A percentile compares a stretch with the other conserved stretches of the same genome.
These are phyloP conservation scores for Sylvicola cinctus DNA, from an alignment of 2,888 invertebrate genomes.

Conservation along the genomic window DNA sequence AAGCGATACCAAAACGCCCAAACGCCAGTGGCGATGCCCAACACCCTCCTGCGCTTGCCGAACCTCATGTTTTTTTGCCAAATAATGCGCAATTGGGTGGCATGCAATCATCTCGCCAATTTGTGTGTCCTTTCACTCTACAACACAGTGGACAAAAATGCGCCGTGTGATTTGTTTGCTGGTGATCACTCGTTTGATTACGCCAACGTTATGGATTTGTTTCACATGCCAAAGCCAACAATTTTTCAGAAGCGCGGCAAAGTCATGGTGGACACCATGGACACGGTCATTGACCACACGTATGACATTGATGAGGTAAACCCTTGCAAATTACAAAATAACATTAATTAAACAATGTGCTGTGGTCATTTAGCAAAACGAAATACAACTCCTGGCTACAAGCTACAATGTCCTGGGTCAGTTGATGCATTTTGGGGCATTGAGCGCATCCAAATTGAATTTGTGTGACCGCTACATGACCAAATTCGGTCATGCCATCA, in stretches of 20 bases:
- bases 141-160: slow-evolving; percentile 25
- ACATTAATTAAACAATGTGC: too few species aligned
- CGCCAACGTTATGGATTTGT: neutral
- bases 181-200: slow-evolving; percentile 14
- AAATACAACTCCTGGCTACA: too few species aligned
- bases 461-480: slow-evolving; percentile 5
- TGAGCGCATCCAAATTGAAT: slow-evolving; percentile 2
- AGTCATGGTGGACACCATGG: slow-evolving; percentile 10
- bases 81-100: slow-evolving; percentile 25
- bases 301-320: slow-evolving; percentile 4
- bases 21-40: neutral
- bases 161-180: slow-evolving; percentile 25
- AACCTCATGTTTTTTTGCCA: slow-evolving; percentile 22
- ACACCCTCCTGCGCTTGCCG: slow-evolving; percentile 13
- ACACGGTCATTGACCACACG: slow-evolving; percentile 8
- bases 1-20: slow-evolving; percentile 12
- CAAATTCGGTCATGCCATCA: neutral
- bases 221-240: neutral
- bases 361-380: too few species aligned
- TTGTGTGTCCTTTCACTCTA: slow-evolving; percentile 39
- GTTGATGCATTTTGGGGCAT: neutral
- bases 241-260: slow-evolving; percentile 19
- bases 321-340: too few species aligned
- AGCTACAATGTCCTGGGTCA: too few species aligned
- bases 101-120: slow-evolving; percentile 46